Base-by-base conservation (phyloP, 2,113 vertebrate genomes). In the Salvelinus sp. region DNA sequence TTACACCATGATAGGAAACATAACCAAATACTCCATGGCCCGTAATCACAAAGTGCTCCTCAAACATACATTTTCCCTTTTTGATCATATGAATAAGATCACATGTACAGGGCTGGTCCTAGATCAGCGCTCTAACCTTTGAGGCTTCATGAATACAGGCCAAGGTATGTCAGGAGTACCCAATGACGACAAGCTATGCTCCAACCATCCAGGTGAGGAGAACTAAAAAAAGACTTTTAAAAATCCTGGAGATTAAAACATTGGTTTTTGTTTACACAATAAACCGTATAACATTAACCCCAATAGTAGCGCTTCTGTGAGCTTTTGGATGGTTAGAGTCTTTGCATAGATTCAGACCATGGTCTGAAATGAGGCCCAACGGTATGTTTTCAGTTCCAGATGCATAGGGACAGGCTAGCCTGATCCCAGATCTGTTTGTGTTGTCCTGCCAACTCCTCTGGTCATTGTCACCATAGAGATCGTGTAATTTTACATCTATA, bases 171-270 rank as follows among this genome's bases (percentile, higher is more conserved):
- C 54, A 57, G 20, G 38, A 69, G 67, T 44, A 12, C 3, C 68
- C n/a, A 20, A 9, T 16, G 27, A 44, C 30, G 27, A 4, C 10
- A 6, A 28, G 64, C 27, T 16, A 66, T 66, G 14, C 13, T 28
- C n/a, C 62, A 30, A 72, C 14, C 4, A 9, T 9, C 71, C 57
- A 69, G 22, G 6, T 48, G 30, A 33, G 27, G 23, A 6, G 69
- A 33, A 69, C 44, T 38, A 83, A 87, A 86, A 83, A 87, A 86
- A 83, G 10, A 47, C 16, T 58, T 66, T 69, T 75, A 84, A 87
- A 89, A 90, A 82, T 87, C 91, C 92, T 92, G 92, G 92, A 93
- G 91, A 87, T 74, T 80, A 88, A 88, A 77, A 81, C 83, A 83
- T 85, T 85, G 54, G 79, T 27, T 54, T 77, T 82, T 33, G 6